phyloP scores from a whole-genome alignment of 1,140 invertebrate genomes.

The Trachymyrmex cornetzi region DNA sequence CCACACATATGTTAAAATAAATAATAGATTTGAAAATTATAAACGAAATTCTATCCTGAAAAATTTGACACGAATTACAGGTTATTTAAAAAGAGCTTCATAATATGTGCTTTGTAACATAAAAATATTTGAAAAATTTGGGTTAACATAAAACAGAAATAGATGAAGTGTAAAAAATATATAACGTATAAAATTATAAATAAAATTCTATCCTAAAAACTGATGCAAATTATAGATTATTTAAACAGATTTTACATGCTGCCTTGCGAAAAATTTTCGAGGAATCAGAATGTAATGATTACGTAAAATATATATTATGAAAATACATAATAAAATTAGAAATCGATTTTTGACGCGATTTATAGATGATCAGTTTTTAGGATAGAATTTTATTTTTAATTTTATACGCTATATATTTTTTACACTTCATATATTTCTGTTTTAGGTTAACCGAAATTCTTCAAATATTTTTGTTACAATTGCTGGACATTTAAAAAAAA shows the following conservation, averaged over 20 bases:
- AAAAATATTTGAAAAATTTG: not conserved
- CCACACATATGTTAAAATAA: not conserved
- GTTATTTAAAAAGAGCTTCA: too few species aligned
- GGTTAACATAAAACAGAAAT: not conserved
- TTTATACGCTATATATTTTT: not conserved
- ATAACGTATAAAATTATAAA: not conserved
- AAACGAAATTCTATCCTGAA: not conserved
- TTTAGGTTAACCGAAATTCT: not conserved
- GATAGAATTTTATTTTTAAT: slow-evolving; percentile 1
- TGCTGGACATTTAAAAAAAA: not conserved
- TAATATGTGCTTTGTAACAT: not conserved
- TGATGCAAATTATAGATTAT: not conserved
- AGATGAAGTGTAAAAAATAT: not conserved
- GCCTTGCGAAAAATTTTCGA: not conserved
- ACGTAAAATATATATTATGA: not conserved
- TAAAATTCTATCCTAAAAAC: not conserved
- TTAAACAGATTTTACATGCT: not conserved
- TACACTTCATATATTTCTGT: not conserved
- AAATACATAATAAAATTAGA: not conserved
- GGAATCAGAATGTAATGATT: not conserved
- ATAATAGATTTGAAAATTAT: not conserved
- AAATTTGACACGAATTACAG: too few species aligned
- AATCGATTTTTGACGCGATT: not conserved
- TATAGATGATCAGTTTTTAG: not conserved
- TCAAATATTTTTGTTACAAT: not conserved